Evolutionary conservation across 2,113 vertebrate species (phyloP).

Genomic region (Oostethus manadensis): DNA sequence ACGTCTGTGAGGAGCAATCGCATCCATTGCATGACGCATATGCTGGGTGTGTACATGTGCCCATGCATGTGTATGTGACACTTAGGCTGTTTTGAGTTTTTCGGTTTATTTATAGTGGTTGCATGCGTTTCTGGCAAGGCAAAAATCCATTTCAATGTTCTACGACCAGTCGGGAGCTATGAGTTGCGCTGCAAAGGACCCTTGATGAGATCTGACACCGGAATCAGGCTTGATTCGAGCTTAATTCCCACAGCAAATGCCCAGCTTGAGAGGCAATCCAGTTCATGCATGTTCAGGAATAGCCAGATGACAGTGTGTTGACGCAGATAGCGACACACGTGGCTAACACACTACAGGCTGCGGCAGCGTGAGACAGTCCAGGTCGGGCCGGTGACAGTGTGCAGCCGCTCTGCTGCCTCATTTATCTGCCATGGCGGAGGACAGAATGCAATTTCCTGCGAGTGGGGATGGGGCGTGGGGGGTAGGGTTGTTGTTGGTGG

Average conservation of each 20-base stretch:
- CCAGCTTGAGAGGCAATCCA: background rate
- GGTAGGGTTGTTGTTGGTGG: slow-evolving; percentile 16
- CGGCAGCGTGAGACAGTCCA: slow-evolving; percentile 64
- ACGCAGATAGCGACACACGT: slow-evolving; percentile 44
- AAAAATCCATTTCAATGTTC: no score
- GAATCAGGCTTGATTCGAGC: no score
- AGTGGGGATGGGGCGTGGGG: slow-evolving; percentile 54
- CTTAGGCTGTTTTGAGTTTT: no score
- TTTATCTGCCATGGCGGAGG: slow-evolving; percentile 74
- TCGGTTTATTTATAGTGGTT: no score
- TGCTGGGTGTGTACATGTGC: slow-evolving; percentile 3
- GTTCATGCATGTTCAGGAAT: background rate
- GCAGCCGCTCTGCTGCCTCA: slow-evolving; percentile 68
- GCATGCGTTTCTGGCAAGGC: no score
- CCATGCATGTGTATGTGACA: background rate
- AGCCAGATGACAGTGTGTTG: slow-evolving; percentile 7
- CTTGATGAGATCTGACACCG: no score
- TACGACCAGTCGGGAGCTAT: no score
- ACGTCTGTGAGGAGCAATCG: no score
- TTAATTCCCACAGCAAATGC: background rate
- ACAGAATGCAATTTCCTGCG: slow-evolving; percentile 75
- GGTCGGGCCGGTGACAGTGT: slow-evolving; percentile 63
- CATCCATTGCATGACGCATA: no score
- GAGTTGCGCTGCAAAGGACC: no score
- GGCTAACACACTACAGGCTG: slow-evolving; percentile 64